These are phyloP conservation scores for Eutrigla gurnardus DNA, from an alignment of 2,797 vertebrate species.

Conservation along the genomic window DNA sequence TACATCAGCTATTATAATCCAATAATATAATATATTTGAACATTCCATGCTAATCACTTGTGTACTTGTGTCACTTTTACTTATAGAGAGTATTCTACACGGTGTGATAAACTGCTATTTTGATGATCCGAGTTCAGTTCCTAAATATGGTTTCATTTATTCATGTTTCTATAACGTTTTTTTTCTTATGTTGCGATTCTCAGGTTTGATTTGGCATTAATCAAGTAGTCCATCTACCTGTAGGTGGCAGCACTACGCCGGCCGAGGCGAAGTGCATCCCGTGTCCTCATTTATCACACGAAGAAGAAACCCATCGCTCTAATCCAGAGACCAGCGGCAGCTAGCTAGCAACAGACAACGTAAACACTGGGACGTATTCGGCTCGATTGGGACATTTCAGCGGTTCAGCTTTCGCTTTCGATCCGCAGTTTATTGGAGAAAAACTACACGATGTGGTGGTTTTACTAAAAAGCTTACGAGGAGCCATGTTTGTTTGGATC, in stretches of 20 bases:
- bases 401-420: rapidly evolving
- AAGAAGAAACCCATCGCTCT: conserved; percentile 51
- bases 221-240: background rate
- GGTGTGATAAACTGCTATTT: too few relatives aligned
- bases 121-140: too few relatives aligned
- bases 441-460: conserved; percentile 9
- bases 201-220: background rate
- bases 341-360: conserved; percentile 52
- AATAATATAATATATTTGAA: too few relatives aligned
- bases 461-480: background rate
- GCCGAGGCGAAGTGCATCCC: rapidly evolving
- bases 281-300: background rate
- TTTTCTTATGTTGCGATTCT: background rate
- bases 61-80: too few relatives aligned
- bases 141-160: too few relatives aligned
- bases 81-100: too few relatives aligned
- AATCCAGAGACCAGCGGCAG: conserved; percentile 38
- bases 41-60: too few relatives aligned
- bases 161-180: background rate
- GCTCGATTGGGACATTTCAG: background rate
- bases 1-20: too few relatives aligned
- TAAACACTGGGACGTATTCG: conserved; percentile 64
- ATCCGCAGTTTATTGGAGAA: rapidly evolving
- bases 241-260: conserved; percentile 36
- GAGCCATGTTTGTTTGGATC: conserved; percentile 45